Evolutionary conservation across 1,140 invertebrate species (phyloP).

Genomic region (Daktulosphaira vitifoliae): DNA sequence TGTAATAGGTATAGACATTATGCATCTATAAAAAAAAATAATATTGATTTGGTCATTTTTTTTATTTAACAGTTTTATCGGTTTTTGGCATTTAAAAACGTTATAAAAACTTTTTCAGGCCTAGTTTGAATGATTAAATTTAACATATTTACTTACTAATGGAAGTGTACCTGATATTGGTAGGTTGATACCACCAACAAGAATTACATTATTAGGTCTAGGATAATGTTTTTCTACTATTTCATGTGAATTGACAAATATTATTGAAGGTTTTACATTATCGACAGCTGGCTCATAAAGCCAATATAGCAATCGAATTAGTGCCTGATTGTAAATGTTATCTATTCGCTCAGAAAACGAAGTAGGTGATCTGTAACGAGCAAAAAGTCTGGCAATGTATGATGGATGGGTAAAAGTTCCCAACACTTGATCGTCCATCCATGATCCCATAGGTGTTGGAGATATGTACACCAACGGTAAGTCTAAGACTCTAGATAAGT

Average conservation of each 20-base stretch:
- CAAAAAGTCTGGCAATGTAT: not conserved
- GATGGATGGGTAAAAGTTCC: slow-evolving; percentile 2
- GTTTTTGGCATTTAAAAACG: no score
- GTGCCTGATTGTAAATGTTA: not conserved
- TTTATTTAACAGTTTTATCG: no score
- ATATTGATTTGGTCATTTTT: no score
- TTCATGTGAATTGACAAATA: slow-evolving; percentile 51
- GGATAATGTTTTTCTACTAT: slow-evolving; percentile 46
- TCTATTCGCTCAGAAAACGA: not conserved
- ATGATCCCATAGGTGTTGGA: slow-evolving; percentile 9
- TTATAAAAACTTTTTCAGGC: no score
- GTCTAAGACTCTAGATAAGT: not conserved
- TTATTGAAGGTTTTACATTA: slow-evolving; percentile 43
- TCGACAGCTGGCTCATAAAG: slow-evolving; percentile 35
- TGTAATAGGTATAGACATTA: no score
- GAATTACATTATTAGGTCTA: slow-evolving; percentile 46
- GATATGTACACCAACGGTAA: not conserved
- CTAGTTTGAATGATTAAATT: no score
- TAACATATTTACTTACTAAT: slow-evolving; percentile 35
- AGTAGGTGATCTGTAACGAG: not conserved
- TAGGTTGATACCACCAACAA: slow-evolving; percentile 52
- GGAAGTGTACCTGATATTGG: slow-evolving; percentile 36
- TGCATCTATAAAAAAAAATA: no score
- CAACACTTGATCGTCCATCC: slow-evolving; percentile 3
- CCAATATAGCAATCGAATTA: not conserved